phyloP scores from a whole-genome alignment of 1,140 invertebrate species.

The Venturia canescens region DNA sequence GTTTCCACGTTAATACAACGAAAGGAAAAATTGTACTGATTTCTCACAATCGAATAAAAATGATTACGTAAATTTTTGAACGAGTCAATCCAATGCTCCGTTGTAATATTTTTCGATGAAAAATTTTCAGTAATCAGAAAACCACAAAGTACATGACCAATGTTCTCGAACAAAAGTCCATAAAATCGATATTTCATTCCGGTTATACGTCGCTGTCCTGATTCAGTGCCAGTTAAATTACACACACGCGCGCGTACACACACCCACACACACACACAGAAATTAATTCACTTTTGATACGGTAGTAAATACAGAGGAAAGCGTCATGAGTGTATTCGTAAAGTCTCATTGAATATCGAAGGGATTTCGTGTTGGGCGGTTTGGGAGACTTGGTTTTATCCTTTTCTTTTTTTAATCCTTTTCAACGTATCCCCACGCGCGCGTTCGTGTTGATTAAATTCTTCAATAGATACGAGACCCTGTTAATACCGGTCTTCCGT shows the following conservation, averaged over 20 bases:
- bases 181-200: constrained; percentile 22
- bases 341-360: constrained; percentile 5
- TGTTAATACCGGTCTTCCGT: neutral
- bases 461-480: constrained; percentile 1
- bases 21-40: neutral
- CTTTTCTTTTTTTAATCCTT: neutral
- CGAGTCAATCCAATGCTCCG: neutral
- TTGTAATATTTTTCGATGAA: neutral
- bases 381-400: constrained; percentile 3
- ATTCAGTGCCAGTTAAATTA: neutral
- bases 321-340: neutral
- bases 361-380: neutral
- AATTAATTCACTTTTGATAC: constrained; percentile 35
- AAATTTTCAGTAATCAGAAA: no score
- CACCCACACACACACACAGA: neutral
- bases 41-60: neutral
- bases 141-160: neutral
- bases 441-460: neutral
- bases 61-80: neutral
- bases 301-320: constrained; percentile 11
- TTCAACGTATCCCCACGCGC: neutral
- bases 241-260: neutral
- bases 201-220: constrained; percentile 4
- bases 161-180: neutral
- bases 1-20: no score